Base-by-base conservation (phyloP, 2,797 vertebrate genomes). In the Pampus argenteus region DNA sequence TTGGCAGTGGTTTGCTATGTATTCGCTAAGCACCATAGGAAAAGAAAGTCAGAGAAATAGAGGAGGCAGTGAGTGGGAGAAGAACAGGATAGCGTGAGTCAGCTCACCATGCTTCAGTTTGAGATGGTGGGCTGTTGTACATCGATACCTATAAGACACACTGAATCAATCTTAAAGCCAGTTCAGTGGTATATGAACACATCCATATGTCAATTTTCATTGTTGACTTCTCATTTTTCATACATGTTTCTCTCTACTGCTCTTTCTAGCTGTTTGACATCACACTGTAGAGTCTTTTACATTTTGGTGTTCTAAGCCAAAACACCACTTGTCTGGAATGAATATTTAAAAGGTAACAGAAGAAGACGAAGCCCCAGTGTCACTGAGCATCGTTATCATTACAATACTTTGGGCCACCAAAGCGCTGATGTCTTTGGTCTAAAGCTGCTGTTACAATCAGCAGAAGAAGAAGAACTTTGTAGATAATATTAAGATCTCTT, bases 1-100 rank as follows among this genome's bases (percentile, higher is more conserved):
- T 74, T 74, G 57, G 44, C 51, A 69, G 20, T 6, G 42, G 8
- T 1, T 73, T 6, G 9, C 36, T 64, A 3, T 45, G 52, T 55
- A 76, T 66, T 69, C 15, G 1, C 29, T 38, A 47, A 29, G 47
- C 38, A 68, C 49, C 72, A 66, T 34, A 67, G 66, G 61, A 51
- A 49, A 66, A 67, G 26, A 76, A 69, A 72, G 51, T 62, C 67
- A 49, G 50, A 66, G 57, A 50, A 70, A 50, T 22, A 54, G 78
- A 51, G 50, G 71, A 76, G 78, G 71, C 59, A 79, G 76, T 66
- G 82, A 74, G 86, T 81, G 82, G 84, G 84, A 79, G 75, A 70
- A 45, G 56, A 66, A 66, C 51, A 78, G 56, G 66, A 74, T 18
- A 7, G 38, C 63, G 29, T 78, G 81, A 85, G 81, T 85, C 76